Percentiles rank a stretch among this genome's conserved stretches.
Evolutionary conservation across 2,888 invertebrate species (phyloP).

Genomic region (Cephonodes hylas): DNA sequence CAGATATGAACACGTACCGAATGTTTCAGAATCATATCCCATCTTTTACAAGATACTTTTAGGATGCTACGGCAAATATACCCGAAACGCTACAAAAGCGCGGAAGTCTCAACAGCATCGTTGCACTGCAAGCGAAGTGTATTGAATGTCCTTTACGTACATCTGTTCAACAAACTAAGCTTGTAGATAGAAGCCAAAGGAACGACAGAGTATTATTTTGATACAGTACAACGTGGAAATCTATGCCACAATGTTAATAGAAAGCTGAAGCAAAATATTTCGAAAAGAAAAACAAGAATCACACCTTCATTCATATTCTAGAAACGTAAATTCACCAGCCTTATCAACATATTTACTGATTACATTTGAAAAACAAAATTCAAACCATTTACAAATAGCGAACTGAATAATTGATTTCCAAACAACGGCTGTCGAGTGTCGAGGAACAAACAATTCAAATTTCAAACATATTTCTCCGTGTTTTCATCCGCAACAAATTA

Average conservation of each 20-base stretch:
- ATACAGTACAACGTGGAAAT: neutral
- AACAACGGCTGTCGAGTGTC: neutral
- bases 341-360: neutral
- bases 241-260: neutral
- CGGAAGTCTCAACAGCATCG: no score
- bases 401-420: slow-evolving; percentile 6
- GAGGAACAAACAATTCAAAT: slow-evolving; percentile 5
- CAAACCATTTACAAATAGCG: neutral
- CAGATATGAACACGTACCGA: no score
- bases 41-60: no score
- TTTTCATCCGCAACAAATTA: slow-evolving; percentile 36
- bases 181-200: no score
- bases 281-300: no score
- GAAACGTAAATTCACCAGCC: neutral
- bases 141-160: no score
- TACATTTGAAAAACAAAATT: neutral
- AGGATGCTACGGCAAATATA: no score
- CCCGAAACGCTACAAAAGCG: no score
- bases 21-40: no score
- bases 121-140: no score
- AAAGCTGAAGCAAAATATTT: neutral
- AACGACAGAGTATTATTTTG: neutral
- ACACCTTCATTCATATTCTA: no score
- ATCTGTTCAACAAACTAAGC: no score
- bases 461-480: slow-evolving; percentile 17